phyloP scores from a whole-genome alignment of 2,113 vertebrate genomes.

The Fukomys damarensis region DNA sequence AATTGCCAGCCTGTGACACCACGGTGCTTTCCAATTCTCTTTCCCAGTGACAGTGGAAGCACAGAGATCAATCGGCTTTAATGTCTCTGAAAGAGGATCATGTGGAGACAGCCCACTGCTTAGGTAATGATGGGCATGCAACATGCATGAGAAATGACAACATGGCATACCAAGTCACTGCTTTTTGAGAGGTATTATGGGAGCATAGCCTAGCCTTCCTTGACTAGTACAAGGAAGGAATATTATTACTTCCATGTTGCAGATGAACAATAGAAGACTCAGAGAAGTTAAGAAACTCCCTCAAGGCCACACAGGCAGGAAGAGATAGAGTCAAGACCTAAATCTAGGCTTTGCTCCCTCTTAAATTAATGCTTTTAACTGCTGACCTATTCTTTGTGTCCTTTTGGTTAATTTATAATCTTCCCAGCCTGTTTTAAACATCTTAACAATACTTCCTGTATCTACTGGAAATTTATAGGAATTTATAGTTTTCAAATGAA shows the following conservation, averaged over 20 bases:
- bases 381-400: not conserved
- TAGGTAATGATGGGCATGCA: not conserved
- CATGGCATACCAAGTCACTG: not conserved
- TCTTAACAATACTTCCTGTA: too few relatives aligned
- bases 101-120: not conserved
- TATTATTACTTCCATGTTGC: not conserved
- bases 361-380: not conserved
- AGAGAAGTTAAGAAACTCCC: not conserved
- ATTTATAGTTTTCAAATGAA: not conserved
- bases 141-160: not conserved
- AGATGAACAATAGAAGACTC: not conserved
- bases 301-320: not conserved
- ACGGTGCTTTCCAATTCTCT: not conserved
- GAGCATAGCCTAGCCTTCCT: not conserved
- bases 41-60: not conserved
- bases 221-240: not conserved
- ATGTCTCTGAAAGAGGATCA: not conserved
- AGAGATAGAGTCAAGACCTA: not conserved
- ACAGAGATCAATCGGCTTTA: not conserved
- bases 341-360: not conserved
- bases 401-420: not conserved
- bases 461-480: too few relatives aligned
- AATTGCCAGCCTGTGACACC: not conserved
- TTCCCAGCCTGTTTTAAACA: too few relatives aligned
- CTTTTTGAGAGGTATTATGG: not conserved